phyloP scores from a whole-genome alignment of 2,113 vertebrate genomes.

The Macaca mulatta region DNA sequence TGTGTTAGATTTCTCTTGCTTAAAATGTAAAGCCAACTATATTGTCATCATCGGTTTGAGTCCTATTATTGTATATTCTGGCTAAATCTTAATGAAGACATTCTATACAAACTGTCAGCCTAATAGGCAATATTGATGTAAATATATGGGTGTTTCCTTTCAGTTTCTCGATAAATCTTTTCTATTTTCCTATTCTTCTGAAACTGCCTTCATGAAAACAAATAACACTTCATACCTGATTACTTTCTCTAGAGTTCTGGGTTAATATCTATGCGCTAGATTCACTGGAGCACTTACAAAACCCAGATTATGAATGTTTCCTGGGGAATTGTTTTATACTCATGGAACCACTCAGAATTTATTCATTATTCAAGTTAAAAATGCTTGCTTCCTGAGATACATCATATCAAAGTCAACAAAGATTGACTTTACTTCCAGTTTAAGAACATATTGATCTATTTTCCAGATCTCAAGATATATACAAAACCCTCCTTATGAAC shows the following conservation, averaged over 20 bases:
- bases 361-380: slow-evolving; percentile 60
- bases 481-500: slow-evolving; percentile 4
- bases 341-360: slow-evolving; percentile 50
- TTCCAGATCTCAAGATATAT: slow-evolving; percentile 29
- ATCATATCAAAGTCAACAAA: slow-evolving; percentile 30
- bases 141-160: not conserved
- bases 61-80: not conserved
- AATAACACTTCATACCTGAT: not conserved
- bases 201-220: slow-evolving; percentile 19
- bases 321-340: slow-evolving; percentile 59
- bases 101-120: not conserved
- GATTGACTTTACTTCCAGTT: slow-evolving; percentile 28
- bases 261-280: not conserved
- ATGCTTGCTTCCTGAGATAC: slow-evolving; percentile 48
- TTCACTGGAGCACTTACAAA: not conserved
- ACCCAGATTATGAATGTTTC: not conserved
- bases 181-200: not conserved
- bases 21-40: not conserved
- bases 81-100: not conserved
- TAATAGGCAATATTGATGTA: not conserved
- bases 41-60: not conserved
- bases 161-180: not conserved
- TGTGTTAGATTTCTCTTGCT: not conserved
- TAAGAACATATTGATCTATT: slow-evolving; percentile 44
- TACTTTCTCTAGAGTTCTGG: not conserved